phyloP scores from a whole-genome alignment of 2,113 vertebrate species.

The Deroptyus accipitrinus region DNA sequence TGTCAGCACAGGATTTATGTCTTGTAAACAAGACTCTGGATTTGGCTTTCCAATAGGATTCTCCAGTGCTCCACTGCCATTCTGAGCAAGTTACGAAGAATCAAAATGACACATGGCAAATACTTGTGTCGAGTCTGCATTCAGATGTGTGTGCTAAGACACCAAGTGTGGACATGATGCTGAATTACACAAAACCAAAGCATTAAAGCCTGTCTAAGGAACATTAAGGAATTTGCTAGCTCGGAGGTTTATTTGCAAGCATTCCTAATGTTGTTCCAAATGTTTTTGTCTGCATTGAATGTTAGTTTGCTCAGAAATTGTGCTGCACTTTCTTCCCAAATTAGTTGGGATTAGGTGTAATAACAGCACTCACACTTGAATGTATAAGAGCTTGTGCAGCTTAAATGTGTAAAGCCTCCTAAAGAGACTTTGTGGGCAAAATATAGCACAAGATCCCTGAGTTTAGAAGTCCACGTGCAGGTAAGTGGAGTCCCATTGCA shows the following conservation, averaged over 20 bases:
- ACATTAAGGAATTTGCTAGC: not conserved
- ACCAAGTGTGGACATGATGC: not conserved
- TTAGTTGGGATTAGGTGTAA: not conserved
- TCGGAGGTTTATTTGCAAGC: not conserved
- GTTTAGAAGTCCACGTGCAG: not conserved
- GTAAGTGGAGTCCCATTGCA: not conserved
- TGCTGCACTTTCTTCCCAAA: not conserved
- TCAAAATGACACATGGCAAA: not conserved
- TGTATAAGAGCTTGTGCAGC: not conserved
- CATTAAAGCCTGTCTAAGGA: not conserved
- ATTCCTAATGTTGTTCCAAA: not conserved
- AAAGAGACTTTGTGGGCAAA: not conserved
- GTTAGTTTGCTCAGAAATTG: not conserved
- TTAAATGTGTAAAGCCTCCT: not conserved
- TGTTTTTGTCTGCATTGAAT: not conserved
- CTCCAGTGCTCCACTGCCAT: not conserved
- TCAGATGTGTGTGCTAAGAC: not conserved
- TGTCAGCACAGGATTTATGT: not conserved
- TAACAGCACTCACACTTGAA: not conserved
- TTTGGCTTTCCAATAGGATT: not conserved
- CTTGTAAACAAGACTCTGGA: fast-evolving
- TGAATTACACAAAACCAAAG: not conserved
- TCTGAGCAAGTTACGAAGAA: not conserved
- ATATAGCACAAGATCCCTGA: not conserved
- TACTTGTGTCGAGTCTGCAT: not conserved